Evolutionary conservation across 2,113 vertebrate species (phyloP).

Genomic region (Phoenicopterus ruber): DNA sequence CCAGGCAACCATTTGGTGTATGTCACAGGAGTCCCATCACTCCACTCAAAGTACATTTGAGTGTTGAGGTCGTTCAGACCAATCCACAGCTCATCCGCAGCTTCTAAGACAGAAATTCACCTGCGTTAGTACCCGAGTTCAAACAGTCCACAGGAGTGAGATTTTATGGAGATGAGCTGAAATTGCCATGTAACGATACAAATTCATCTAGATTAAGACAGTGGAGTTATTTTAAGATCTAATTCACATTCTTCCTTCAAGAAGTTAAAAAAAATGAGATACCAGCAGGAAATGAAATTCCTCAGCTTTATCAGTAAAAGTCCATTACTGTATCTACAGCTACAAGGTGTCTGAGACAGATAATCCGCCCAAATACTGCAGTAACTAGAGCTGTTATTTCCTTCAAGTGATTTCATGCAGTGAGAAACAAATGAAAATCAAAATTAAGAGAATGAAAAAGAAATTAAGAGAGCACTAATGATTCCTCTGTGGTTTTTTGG

Average conservation of each 20-base stretch:
- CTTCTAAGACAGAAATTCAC: conserved; percentile 62
- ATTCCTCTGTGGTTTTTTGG: background rate
- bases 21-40: conserved; percentile 83
- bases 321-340: background rate
- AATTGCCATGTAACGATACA: background rate
- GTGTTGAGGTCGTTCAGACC: conserved; percentile 86
- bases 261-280: background rate
- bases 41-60: conserved; percentile 90
- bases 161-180: background rate
- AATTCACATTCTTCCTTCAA: background rate
- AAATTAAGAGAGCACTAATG: background rate
- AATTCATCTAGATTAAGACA: background rate
- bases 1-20: conserved; percentile 84
- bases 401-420: background rate
- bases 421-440: background rate
- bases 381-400: background rate
- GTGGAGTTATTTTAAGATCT: background rate
- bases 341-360: background rate
- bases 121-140: background rate
- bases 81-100: conserved; percentile 85
- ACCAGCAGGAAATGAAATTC: background rate
- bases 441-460: background rate
- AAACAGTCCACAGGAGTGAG: background rate
- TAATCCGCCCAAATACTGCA: background rate
- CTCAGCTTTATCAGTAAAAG: background rate